phyloP scores from a whole-genome alignment of 2,888 invertebrate species.

The Ophion costatus region DNA sequence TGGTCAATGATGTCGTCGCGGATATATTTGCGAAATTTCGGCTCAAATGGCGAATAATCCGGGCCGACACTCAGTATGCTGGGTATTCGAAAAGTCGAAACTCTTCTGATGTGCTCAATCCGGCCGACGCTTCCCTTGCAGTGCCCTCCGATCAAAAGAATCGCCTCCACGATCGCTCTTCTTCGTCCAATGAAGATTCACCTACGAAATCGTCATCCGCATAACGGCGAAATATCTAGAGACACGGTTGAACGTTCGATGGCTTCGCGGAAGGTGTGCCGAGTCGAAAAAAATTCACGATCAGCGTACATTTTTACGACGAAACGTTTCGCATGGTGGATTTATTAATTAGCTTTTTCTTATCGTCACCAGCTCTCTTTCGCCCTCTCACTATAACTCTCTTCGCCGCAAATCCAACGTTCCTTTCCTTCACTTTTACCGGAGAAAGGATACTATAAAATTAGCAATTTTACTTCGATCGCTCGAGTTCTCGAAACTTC shows the following conservation, averaged over 20 bases:
- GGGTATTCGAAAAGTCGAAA: neutral
- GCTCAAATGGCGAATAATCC: neutral
- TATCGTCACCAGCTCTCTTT: slow-evolving; percentile 59
- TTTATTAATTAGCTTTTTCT: slow-evolving; percentile 80
- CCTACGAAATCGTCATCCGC: slow-evolving; percentile 42
- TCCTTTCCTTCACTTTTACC: slow-evolving; percentile 56
- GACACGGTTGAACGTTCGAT: slow-evolving; percentile 49
- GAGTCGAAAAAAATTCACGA: slow-evolving; percentile 53
- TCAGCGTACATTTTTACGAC: slow-evolving; percentile 74
- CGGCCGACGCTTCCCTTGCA: slow-evolving; percentile 21
- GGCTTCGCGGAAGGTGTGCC: slow-evolving; percentile 65
- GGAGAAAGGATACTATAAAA: slow-evolving; percentile 74
- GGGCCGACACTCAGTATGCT: neutral
- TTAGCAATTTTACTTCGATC: slow-evolving; percentile 80
- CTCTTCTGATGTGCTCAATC: neutral
- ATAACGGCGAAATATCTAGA: slow-evolving; percentile 62
- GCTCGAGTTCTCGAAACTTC: slow-evolving; percentile 69
- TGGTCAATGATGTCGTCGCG: slow-evolving; percentile 12
- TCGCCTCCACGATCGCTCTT: neutral
- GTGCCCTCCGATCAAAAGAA: slow-evolving; percentile 29
- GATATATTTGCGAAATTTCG: neutral
- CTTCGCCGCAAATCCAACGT: slow-evolving; percentile 50
- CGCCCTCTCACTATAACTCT: slow-evolving; percentile 19
- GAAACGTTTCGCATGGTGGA: slow-evolving; percentile 75
- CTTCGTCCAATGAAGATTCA: slow-evolving; percentile 14